A percentile compares a stretch with the other conserved stretches of the same genome.
These are phyloP conservation scores for Platycheirus albimanus DNA, from an alignment of 2,888 invertebrate genomes.

Conservation along the genomic window DNA sequence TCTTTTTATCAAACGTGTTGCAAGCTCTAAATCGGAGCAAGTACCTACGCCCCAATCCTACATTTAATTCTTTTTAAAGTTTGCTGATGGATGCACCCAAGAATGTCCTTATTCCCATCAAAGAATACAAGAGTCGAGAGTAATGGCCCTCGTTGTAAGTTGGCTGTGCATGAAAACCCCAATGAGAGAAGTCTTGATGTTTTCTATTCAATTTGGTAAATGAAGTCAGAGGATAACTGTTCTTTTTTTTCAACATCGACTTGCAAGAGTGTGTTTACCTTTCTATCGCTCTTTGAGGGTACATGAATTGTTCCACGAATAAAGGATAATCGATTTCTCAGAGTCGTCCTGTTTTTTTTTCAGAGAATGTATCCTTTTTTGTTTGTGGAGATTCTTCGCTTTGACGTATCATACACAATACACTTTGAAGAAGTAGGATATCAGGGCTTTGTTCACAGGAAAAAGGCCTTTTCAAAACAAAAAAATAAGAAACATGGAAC, in stretches of 20 bases:
- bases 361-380: background rate
- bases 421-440: background rate
- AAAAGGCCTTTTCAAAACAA: too few species aligned
- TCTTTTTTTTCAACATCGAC: background rate
- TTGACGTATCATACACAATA: background rate
- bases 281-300: constrained; percentile 4
- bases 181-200: constrained; percentile 30
- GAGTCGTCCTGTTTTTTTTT: background rate
- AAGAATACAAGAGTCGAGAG: constrained; percentile 19
- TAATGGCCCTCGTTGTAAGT: constrained; percentile 32
- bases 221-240: constrained; percentile 50
- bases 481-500: too few species aligned
- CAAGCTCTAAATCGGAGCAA: background rate
- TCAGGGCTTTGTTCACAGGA: too few species aligned
- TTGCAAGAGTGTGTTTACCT: background rate
- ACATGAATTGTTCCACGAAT: constrained; percentile 7
- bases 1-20: too few species aligned
- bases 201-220: constrained; percentile 55
- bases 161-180: constrained; percentile 46
- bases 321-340: constrained; percentile 5
- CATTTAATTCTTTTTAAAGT: background rate
- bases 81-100: constrained; percentile 37
- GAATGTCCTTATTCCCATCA: constrained; percentile 22
- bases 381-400: background rate
- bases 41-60: background rate